A percentile compares a stretch with the other conserved stretches of the same genome.
Conservation (phyloP, 2,113 vertebrate species). For the Ceratotherium simum region DNA sequence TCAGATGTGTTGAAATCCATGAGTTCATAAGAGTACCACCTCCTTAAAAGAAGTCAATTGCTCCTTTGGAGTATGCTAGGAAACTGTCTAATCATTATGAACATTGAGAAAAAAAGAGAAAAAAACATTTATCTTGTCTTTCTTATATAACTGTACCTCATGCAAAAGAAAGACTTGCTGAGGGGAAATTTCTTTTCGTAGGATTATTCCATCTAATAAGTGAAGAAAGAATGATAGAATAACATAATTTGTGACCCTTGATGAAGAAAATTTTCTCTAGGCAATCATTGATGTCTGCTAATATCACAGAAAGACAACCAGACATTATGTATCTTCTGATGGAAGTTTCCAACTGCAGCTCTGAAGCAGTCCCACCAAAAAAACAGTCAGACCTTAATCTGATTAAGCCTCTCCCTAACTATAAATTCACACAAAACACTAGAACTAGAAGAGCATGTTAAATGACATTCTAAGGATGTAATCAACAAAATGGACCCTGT, state of each 20-base stretch:
- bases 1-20: background rate
- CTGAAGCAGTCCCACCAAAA: background rate
- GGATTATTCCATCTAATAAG: background rate
- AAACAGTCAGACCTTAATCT: background rate
- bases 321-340: background rate
- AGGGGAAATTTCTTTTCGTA: background rate
- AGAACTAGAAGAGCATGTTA: background rate
- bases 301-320: background rate
- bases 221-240: background rate
- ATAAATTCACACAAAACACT: background rate
- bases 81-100: background rate
- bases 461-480: background rate
- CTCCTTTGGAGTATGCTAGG: background rate
- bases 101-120: background rate
- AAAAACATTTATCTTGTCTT: background rate
- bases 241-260: background rate
- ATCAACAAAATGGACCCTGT: background rate
- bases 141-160: background rate
- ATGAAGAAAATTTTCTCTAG: background rate
- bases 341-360: background rate
- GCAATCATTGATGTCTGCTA: background rate
- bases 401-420: background rate
- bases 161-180: background rate
- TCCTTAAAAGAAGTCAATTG: background rate
- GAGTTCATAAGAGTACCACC: background rate